phyloP scores from a whole-genome alignment of 2,888 invertebrate genomes.

The Eristalinus sepulchralis region DNA sequence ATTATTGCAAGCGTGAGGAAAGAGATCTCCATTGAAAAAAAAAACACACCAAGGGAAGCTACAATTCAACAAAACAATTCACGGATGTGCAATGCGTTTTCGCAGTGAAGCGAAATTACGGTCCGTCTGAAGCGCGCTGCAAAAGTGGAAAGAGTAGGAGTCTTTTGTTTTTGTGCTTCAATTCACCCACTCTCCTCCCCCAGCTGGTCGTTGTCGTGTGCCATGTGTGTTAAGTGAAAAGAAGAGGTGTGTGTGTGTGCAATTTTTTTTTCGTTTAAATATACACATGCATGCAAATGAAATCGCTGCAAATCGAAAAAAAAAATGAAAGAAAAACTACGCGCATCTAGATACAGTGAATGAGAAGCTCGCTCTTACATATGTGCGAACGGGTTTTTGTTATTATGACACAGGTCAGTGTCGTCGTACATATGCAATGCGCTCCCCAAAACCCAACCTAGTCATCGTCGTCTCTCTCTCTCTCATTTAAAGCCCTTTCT shows the following conservation, averaged over 20 bases:
- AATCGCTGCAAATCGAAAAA: neutral
- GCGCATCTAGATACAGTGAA: constrained; percentile 15
- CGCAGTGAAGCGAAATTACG: neutral
- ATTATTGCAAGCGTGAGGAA: constrained; percentile 1
- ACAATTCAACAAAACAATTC: neutral
- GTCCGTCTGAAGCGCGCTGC: neutral
- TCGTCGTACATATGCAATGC: constrained; percentile 39
- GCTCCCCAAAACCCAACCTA: constrained; percentile 45
- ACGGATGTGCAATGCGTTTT: constrained; percentile 31
- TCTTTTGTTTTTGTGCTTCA: constrained; percentile 15
- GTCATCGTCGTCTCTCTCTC: constrained; percentile 35
- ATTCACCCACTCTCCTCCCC: neutral
- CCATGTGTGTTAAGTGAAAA: neutral
- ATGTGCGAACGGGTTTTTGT: constrained; percentile 58
- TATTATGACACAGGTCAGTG: constrained; percentile 71
- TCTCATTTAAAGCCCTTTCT: neutral
- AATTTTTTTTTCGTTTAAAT: constrained; percentile 10
- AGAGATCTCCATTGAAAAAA: neutral
- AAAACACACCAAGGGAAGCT: neutral
- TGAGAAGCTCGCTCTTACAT: constrained; percentile 45
- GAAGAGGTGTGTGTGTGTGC: constrained; percentile 27
- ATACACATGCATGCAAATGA: neutral
- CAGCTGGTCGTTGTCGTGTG: neutral
- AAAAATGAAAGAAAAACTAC: constrained; percentile 35
- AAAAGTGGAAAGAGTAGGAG: neutral